Conservation (phyloP, 2,113 vertebrate species). For the Illadopsis cleaveri region DNA sequence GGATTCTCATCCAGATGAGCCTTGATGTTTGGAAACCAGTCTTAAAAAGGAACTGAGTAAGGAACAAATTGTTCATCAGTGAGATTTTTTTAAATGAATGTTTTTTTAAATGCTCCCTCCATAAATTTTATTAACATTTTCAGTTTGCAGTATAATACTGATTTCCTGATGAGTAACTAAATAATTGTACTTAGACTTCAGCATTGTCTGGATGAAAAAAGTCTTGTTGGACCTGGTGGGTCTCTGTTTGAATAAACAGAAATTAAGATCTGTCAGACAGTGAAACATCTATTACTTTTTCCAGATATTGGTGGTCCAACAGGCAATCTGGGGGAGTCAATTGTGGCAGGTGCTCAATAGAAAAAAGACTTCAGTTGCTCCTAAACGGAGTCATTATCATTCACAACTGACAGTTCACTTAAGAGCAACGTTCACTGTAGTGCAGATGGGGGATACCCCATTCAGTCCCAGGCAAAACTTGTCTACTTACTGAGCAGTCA, state of each 20-base stretch:
- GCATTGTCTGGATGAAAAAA: not conserved
- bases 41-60: not conserved
- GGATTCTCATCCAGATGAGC: not conserved
- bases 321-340: not conserved
- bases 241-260: not conserved
- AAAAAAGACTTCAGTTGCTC: not conserved
- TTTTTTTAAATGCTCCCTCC: not conserved
- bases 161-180: not conserved
- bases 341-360: not conserved
- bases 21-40: not conserved
- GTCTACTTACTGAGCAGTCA: not conserved
- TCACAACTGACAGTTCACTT: not conserved
- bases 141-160: not conserved
- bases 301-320: not conserved
- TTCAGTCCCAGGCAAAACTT: not conserved
- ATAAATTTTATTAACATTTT: not conserved
- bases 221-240: not conserved
- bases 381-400: not conserved
- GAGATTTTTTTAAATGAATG: not conserved
- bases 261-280: not conserved
- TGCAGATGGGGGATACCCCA: not conserved
- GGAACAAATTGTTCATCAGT: not conserved
- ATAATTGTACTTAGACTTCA: not conserved
- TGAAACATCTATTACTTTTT: not conserved
- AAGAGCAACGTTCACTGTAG: not conserved